Percentiles rank a stretch among this genome's conserved stretches.
These are phyloP conservation scores for Pelvicachromis taeniatus DNA, from an alignment of 2,113 vertebrate species.

Conservation along the genomic window DNA sequence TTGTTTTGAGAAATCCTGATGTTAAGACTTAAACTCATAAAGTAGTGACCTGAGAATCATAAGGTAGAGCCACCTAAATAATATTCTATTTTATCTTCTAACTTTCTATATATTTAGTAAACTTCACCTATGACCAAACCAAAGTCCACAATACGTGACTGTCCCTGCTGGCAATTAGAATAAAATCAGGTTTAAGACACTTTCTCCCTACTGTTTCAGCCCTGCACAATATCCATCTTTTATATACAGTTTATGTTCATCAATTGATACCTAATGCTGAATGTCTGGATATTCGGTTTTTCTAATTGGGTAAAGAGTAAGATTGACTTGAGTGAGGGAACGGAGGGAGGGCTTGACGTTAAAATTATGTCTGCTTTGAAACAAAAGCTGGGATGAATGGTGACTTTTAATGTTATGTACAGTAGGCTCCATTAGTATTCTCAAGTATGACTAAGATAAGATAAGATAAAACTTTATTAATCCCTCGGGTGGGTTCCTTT, in stretches of 20 bases:
- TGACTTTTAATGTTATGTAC: neutral
- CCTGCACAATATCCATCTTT: neutral
- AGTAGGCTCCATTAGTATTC: neutral
- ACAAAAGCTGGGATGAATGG: neutral
- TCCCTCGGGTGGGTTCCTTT: too few species aligned
- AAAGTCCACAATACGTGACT: neutral
- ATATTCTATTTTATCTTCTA: neutral
- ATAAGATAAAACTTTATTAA: too few species aligned
- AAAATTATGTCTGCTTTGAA: neutral
- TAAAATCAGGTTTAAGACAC: neutral
- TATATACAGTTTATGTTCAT: neutral
- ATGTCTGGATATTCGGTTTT: neutral
- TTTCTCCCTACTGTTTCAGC: neutral
- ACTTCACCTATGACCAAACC: rapidly evolving
- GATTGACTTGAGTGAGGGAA: neutral
- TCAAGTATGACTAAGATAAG: neutral
- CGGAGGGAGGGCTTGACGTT: neutral
- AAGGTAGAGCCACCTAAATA: neutral
- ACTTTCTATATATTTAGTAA: neutral
- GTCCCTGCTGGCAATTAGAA: neutral
- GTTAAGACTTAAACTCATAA: neutral
- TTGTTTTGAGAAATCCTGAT: neutral
- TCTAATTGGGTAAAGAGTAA: neutral
- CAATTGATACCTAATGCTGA: neutral
- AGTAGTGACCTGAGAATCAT: neutral